Evolutionary conservation across 2,888 invertebrate species (phyloP).

Genomic region (Erebia aethiops): DNA sequence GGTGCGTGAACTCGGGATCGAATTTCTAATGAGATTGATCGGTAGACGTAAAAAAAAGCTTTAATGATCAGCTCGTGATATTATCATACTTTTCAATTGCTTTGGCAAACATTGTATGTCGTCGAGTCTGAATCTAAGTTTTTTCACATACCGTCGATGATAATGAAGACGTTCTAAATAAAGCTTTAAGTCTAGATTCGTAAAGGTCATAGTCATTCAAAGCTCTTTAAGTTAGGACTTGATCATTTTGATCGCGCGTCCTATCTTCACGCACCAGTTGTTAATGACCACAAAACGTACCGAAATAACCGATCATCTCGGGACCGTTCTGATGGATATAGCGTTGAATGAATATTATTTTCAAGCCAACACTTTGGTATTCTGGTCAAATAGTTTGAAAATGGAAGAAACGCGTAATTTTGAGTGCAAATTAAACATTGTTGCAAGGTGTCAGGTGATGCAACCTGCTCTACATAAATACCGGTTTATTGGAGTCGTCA

Average conservation of each 20-base stretch:
- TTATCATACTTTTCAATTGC: slow-evolving; percentile 12
- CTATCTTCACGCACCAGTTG: slow-evolving; percentile 16
- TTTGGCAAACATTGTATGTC: slow-evolving; percentile 14
- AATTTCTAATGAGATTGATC: slow-evolving; percentile 19
- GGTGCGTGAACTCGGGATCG: slow-evolving; percentile 19
- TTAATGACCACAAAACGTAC: slow-evolving; percentile 44
- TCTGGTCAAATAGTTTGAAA: neutral
- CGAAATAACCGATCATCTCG: slow-evolving; percentile 61
- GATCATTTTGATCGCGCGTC: slow-evolving; percentile 12
- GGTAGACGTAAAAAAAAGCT: slow-evolving; percentile 7
- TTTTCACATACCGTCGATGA: neutral
- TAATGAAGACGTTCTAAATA: neutral
- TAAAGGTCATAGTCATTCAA: slow-evolving; percentile 1
- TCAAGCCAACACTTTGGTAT: neutral
- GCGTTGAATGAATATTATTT: slow-evolving; percentile 29
- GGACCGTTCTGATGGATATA: slow-evolving; percentile 49
- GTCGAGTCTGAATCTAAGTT: neutral
- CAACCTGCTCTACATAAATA: neutral
- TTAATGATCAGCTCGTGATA: neutral
- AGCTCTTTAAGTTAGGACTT: neutral
- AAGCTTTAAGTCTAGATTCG: neutral
- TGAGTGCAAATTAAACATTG: neutral
- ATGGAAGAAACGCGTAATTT: neutral
- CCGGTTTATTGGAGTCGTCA: neutral
- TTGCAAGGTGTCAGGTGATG: neutral